A percentile compares a stretch with the other conserved stretches of the same genome.
Evolutionary conservation across 2,888 invertebrate species (phyloP).

Genomic region (Anthophora plumipes): DNA sequence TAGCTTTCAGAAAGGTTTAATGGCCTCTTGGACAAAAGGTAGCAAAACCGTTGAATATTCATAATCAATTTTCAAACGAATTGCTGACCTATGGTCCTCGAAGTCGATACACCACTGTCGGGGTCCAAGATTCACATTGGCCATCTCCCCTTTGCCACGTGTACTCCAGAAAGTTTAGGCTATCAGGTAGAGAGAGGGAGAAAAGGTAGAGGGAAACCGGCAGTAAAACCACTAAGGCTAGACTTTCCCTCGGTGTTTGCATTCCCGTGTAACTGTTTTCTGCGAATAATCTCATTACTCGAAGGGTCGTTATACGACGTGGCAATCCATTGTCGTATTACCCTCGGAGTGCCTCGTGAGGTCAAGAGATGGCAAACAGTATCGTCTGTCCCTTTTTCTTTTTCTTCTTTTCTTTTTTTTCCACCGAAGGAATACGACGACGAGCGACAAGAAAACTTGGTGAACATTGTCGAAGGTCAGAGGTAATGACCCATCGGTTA

Average conservation of each 20-base stretch:
- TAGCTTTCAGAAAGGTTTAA: constrained; percentile 10
- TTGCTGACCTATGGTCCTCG: not conserved
- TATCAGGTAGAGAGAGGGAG: constrained; percentile 35
- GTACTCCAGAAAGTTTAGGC: constrained; percentile 27
- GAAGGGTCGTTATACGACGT: constrained; percentile 51
- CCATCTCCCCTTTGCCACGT: constrained; percentile 38
- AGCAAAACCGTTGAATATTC: constrained; percentile 12
- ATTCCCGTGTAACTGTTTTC: constrained; percentile 42
- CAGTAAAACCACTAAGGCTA: constrained; percentile 23
- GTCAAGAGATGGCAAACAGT: constrained; percentile 33
- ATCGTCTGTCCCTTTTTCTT: constrained; percentile 12
- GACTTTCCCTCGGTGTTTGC: constrained; percentile 44
- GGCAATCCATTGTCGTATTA: constrained; percentile 42
- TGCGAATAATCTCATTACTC: constrained; percentile 59
- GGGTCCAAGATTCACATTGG: too few species aligned
- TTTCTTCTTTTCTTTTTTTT: constrained; percentile 37
- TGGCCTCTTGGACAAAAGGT: constrained; percentile 7
- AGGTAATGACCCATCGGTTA: constrained; percentile 39
- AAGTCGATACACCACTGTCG: not conserved
- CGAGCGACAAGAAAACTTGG: not conserved
- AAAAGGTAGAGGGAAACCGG: not conserved
- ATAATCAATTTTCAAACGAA: not conserved
- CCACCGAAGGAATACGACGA: not conserved
- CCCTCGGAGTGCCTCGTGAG: constrained; percentile 15
- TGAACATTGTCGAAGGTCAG: constrained; percentile 42